A percentile compares a stretch with the other conserved stretches of the same genome.
These are phyloP conservation scores for Platyrinchus mystaceus DNA, from an alignment of 2,797 vertebrate species.

Conservation along the genomic window DNA sequence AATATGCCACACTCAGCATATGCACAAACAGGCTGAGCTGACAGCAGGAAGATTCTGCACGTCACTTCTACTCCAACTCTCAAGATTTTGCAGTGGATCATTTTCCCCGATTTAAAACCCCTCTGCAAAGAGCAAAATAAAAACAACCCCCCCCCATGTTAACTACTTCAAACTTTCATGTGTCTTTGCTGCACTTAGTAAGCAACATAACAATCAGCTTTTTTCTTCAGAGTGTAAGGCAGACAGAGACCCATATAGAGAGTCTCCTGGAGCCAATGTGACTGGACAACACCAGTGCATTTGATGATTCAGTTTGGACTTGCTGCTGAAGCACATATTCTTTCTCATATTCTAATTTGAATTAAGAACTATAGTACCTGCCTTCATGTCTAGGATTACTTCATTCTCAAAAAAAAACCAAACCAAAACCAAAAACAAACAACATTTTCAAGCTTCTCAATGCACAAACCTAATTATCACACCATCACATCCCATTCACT, in stretches of 20 bases:
- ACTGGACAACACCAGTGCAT: not conserved
- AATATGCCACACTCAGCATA: slow-evolving; percentile 38
- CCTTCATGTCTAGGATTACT: not conserved
- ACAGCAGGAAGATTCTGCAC: slow-evolving; percentile 19
- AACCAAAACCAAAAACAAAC: not conserved
- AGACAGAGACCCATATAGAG: not conserved
- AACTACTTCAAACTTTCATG: not conserved
- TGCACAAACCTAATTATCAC: not conserved
- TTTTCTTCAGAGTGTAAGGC: not conserved
- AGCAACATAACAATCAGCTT: not conserved
- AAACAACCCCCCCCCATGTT: not conserved
- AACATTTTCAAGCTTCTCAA: not conserved
- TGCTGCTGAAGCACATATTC: not conserved
- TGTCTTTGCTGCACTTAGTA: not conserved
- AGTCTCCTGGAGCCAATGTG: not conserved
- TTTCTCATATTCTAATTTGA: not conserved
- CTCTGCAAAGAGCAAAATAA: not conserved
- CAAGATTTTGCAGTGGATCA: not conserved
- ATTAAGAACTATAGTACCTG: not conserved
- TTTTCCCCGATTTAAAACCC: not conserved
- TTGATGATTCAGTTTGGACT: not conserved
- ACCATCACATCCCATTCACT: not conserved
- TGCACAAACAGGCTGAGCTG: slow-evolving; percentile 31
- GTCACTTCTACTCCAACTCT: slow-evolving; percentile 13
- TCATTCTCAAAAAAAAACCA: not conserved